Evolutionary conservation across 64 coral and sea anemone genomes (phyloP).

Genomic region (Actinia equina): DNA sequence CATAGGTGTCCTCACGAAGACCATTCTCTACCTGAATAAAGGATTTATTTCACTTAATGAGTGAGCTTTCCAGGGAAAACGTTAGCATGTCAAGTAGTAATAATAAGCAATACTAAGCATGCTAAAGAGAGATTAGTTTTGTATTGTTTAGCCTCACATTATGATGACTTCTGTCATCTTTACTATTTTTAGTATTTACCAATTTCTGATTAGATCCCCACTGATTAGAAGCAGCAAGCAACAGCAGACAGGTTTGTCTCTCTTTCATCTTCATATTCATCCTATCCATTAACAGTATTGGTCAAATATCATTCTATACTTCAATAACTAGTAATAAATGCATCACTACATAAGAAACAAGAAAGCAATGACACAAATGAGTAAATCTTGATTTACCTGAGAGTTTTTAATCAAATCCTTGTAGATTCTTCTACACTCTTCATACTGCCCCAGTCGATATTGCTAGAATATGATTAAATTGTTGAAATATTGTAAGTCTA

Average conservation of each 20-base stretch:
- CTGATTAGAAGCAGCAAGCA: constrained; percentile 77
- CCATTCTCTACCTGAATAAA: constrained; percentile 53
- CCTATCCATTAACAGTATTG: constrained; percentile 20
- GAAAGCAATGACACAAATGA: no score
- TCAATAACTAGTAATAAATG: no score
- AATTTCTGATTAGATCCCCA: constrained; percentile 50
- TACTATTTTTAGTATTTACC: constrained; percentile 9
- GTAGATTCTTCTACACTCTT: constrained; percentile 71
- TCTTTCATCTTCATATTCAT: constrained; percentile 97
- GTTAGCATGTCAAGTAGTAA: no score
- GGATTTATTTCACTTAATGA: not conserved
- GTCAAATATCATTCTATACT: no score
- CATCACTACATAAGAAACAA: no score
- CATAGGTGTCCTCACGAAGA: constrained; percentile 91
- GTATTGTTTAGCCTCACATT: no score
- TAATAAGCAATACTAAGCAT: no score
- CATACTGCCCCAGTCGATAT: constrained; percentile 82
- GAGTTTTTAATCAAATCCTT: constrained; percentile 98
- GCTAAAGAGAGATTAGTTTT: no score
- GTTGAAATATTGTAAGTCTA: not conserved
- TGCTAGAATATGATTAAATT: constrained; percentile 39
- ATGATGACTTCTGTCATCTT: no score
- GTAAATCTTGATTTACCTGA: constrained; percentile 25
- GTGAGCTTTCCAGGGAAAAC: no score
- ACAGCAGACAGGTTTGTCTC: constrained; percentile 95